Percentiles rank a stretch among this genome's conserved stretches.
Evolutionary conservation across 2,888 invertebrate species (phyloP).

Genomic region (Eupithecia subumbrata): DNA sequence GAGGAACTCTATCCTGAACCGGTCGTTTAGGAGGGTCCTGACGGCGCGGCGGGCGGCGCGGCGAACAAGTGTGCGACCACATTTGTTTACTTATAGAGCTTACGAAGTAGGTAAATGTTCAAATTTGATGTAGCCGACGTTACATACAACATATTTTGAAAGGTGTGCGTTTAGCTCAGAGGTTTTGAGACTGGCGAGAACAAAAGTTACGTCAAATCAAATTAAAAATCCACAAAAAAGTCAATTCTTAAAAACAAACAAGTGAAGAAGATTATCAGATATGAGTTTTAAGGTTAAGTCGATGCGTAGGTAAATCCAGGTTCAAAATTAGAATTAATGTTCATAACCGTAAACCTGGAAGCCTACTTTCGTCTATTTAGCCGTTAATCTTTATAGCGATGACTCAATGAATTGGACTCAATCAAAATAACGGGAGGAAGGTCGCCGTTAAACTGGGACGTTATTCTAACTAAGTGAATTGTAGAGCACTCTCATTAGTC

Average conservation of each 20-base stretch:
- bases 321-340: neutral
- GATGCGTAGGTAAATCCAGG: neutral
- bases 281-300: neutral
- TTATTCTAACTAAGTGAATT: neutral
- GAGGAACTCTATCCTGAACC: neutral
- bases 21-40: too few relatives aligned
- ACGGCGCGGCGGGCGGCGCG: too few relatives aligned
- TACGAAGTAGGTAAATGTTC: neutral
- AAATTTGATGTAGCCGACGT: too few relatives aligned
- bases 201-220: neutral
- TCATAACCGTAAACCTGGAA: conserved; percentile 23
- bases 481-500: neutral
- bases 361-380: conserved; percentile 26
- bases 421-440: conserved; percentile 40
- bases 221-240: too few relatives aligned
- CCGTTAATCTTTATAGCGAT: conserved; percentile 34
- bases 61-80: too few relatives aligned
- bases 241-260: neutral
- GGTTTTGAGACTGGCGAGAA: neutral
- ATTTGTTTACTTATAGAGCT: neutral
- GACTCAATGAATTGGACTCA: conserved; percentile 43
- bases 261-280: neutral
- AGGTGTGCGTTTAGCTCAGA: neutral
- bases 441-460: conserved; percentile 13
- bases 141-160: neutral